phyloP scores from a whole-genome alignment of 2,113 vertebrate genomes.

The Oxygymnocypris stewartii region DNA sequence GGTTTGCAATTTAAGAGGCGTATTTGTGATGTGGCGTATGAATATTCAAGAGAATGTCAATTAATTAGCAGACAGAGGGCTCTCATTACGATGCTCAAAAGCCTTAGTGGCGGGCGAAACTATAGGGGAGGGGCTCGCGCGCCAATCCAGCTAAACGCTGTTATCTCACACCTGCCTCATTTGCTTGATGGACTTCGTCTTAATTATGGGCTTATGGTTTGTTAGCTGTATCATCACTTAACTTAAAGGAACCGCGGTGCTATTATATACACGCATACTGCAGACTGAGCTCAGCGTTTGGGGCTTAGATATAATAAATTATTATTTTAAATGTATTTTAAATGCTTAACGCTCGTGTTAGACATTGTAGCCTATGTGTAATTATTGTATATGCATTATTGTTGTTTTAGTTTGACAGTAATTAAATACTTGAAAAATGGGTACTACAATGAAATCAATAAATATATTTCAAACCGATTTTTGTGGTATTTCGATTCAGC shows the following conservation, averaged over 20 bases:
- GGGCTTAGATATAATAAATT: not conserved
- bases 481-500: too few relatives aligned
- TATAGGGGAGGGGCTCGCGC: slow-evolving; percentile 73
- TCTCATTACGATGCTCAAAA: slow-evolving; percentile 87
- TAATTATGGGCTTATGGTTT: slow-evolving; percentile 33
- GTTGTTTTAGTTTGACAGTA: not conserved
- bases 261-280: not conserved
- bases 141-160: slow-evolving; percentile 84
- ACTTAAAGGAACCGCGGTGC: slow-evolving; percentile 73
- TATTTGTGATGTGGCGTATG: slow-evolving; percentile 88
- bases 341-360: not conserved
- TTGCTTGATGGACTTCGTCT: slow-evolving; percentile 36
- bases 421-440: not conserved
- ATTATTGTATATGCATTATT: not conserved
- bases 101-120: slow-evolving; percentile 63
- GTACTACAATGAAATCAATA: not conserved
- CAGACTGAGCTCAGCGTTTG: not conserved
- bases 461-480: not conserved
- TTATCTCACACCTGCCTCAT: slow-evolving; percentile 70
- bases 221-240: slow-evolving; percentile 74
- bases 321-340: not conserved
- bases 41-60: slow-evolving; percentile 99
- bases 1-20: slow-evolving; percentile 96
- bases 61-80: slow-evolving; percentile 98
- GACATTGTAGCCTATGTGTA: not conserved